Evolutionary conservation across 1,140 invertebrate species (phyloP).

Genomic region (Galendromus occidentalis): DNA sequence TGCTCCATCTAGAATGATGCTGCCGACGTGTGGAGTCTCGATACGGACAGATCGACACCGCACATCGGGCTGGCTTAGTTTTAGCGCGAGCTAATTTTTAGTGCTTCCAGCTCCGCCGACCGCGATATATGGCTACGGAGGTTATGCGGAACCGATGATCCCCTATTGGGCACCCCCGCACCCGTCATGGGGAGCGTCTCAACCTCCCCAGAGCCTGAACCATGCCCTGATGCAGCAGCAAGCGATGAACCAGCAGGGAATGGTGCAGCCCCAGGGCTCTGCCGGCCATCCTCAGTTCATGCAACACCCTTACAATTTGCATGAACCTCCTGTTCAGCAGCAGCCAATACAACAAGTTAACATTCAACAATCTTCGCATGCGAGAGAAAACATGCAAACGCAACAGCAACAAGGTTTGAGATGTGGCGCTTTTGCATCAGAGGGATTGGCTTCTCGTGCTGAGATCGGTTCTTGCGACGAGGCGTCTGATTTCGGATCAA

Average conservation of each 20-base stretch:
- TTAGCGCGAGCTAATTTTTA: too few relatives aligned
- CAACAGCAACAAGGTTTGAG: conserved; percentile 16
- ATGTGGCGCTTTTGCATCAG: too few relatives aligned
- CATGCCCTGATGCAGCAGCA: conserved; percentile 6
- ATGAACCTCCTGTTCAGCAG: conserved; percentile 17
- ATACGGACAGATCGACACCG: too few relatives aligned
- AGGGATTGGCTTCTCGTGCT: too few relatives aligned
- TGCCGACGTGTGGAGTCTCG: too few relatives aligned
- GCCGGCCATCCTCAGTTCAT: conserved; percentile 10
- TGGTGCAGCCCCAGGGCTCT: conserved; percentile 11
- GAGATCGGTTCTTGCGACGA: too few relatives aligned
- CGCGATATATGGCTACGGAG: background rate
- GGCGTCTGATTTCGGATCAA: too few relatives aligned
- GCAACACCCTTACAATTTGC: conserved; percentile 15
- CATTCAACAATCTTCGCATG: conserved; percentile 11
- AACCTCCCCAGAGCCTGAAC: conserved; percentile 8
- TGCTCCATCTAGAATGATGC: too few relatives aligned
- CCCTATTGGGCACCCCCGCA: conserved; percentile 16
- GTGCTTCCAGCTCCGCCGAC: background rate
- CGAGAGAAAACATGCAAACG: conserved; percentile 12
- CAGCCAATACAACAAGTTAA: conserved; percentile 18
- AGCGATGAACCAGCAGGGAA: conserved; percentile 13
- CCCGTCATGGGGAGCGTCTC: background rate
- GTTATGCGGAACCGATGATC: background rate
- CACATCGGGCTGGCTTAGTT: too few relatives aligned